Evolutionary conservation across 2,113 vertebrate species (phyloP).

Genomic region (Chaetops frenatus): DNA sequence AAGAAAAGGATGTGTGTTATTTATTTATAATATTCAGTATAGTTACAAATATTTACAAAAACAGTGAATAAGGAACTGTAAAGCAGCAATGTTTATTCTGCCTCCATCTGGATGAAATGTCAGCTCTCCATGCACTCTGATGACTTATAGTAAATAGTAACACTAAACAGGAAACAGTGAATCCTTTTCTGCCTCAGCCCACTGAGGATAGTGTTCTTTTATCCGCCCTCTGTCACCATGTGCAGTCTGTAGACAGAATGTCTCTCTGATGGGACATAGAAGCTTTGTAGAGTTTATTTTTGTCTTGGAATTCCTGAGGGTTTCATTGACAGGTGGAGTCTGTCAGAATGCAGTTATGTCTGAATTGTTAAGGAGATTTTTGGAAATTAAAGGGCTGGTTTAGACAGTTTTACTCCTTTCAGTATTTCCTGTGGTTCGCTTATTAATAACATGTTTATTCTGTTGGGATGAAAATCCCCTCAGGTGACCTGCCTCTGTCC

Average conservation of each 20-base stretch:
- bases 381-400: not conserved
- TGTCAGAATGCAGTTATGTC: not conserved
- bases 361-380: not conserved
- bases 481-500: not conserved
- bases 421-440: not conserved
- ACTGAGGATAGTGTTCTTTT: not conserved
- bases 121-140: not conserved
- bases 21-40: not conserved
- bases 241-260: not conserved
- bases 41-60: not conserved
- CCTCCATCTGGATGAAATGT: not conserved
- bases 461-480: not conserved
- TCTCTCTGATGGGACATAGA: accelerated
- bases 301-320: not conserved
- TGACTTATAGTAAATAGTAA: not conserved
- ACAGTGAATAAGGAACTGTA: not conserved
- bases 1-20: not conserved
- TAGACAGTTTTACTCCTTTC: not conserved
- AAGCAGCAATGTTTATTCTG: not conserved
- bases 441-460: not conserved
- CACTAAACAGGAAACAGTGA: not conserved
- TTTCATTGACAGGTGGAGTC: not conserved
- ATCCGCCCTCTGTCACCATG: not conserved
- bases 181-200: not conserved
- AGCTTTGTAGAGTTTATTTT: not conserved